phyloP scores from a whole-genome alignment of 2,113 vertebrate genomes.

The Coryphaenoides rupestris region DNA sequence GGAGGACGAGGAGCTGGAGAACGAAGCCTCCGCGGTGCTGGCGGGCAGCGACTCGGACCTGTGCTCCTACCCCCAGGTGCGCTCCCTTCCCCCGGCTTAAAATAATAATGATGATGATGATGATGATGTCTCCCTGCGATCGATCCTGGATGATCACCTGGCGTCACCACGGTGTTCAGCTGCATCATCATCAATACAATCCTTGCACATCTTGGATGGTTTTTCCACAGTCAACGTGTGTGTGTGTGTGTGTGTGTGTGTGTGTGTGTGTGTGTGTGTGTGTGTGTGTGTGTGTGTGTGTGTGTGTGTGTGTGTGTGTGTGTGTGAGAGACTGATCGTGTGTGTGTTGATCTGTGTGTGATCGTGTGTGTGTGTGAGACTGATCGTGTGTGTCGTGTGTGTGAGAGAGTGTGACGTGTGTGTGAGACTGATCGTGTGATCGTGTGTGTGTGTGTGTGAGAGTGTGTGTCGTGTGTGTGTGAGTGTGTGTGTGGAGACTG shows the following conservation, averaged over 20 bases:
- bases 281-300: neutral
- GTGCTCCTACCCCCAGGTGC: slow-evolving; percentile 87
- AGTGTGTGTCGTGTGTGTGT: neutral
- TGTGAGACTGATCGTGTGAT: no score
- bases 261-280: neutral
- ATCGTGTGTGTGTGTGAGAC: neutral
- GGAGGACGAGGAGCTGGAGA: slow-evolving; percentile 87
- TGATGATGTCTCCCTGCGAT: no score
- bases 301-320: neutral
- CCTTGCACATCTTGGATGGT: no score
- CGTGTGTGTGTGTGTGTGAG: neutral
- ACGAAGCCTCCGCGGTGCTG: slow-evolving; percentile 88
- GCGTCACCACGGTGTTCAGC: no score
- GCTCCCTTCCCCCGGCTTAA: no score
- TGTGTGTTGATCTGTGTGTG: no score
- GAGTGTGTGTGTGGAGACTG: neutral
- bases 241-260: no score
- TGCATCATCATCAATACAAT: no score
- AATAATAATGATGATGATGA: no score
- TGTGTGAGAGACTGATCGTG: neutral
- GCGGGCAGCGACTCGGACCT: slow-evolving; percentile 89
- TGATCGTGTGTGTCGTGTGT: neutral
- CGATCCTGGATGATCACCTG: no score
- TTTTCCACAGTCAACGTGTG: no score
- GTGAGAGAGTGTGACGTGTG: no score